These are phyloP conservation scores for Yponomeuta evonymella DNA, from an alignment of 2,888 invertebrate genomes.

Conservation along the genomic window DNA sequence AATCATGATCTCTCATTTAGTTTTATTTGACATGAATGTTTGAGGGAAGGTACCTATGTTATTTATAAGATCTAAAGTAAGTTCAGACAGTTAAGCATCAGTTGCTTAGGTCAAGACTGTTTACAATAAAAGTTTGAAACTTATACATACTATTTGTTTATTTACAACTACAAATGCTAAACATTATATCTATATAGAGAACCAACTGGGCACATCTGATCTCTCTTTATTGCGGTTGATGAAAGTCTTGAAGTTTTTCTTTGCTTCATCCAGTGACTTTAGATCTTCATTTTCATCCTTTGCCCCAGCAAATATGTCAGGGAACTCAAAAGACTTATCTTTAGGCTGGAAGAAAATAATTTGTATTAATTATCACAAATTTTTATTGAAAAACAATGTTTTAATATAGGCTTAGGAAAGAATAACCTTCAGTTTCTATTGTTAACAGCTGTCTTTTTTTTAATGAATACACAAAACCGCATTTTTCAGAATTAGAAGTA, in stretches of 20 bases:
- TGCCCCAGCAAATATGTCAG: slow-evolving; percentile 80
- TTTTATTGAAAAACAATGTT: too few species aligned
- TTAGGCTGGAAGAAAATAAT: slow-evolving; percentile 77
- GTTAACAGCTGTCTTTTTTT: too few species aligned
- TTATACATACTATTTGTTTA: slow-evolving; percentile 14
- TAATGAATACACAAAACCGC: too few species aligned
- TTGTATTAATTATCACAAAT: neutral
- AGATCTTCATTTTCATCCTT: slow-evolving; percentile 74
- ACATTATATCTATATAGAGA: slow-evolving; percentile 72
- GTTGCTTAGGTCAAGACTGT: neutral
- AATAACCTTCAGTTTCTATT: too few species aligned
- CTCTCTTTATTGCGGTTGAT: slow-evolving; percentile 80
- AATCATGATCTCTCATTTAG: neutral
- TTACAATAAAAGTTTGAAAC: neutral
- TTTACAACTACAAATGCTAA: slow-evolving; percentile 13
- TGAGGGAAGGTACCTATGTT: neutral
- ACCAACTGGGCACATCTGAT: slow-evolving; percentile 87
- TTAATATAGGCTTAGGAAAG: too few species aligned
- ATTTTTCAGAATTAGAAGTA: too few species aligned
- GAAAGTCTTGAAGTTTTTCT: slow-evolving; percentile 76
- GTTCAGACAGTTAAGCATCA: neutral
- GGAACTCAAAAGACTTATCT: slow-evolving; percentile 83
- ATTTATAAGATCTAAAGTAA: neutral
- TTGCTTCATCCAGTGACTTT: slow-evolving; percentile 78
- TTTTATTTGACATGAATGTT: neutral